Evolutionary conservation across 1,140 invertebrate genomes (phyloP).

Genomic region (Paramacrobiotus metropolitanus): DNA sequence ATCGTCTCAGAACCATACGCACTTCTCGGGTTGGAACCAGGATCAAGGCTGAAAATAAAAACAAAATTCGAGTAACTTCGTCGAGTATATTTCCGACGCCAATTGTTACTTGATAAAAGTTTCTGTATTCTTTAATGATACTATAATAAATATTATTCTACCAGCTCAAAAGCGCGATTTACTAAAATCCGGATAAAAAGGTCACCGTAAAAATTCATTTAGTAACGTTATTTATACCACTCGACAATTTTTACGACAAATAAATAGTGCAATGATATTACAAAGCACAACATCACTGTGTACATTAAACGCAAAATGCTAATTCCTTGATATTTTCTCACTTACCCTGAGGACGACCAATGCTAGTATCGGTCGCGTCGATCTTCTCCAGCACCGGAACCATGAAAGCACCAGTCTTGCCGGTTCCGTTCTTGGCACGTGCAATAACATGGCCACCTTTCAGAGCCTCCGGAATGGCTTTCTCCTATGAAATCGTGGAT

Average conservation of each 20-base stretch:
- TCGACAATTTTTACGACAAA: too few species aligned
- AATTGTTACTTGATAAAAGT: too few species aligned
- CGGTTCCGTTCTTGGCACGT: slow-evolving; percentile 96
- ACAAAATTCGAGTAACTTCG: too few species aligned
- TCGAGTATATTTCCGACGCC: too few species aligned
- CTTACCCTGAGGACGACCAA: slow-evolving; percentile 40
- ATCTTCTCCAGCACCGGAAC: slow-evolving; percentile 91
- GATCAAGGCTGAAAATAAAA: slow-evolving; percentile 48
- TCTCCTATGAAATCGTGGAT: slow-evolving; percentile 30
- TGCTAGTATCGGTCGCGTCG: slow-evolving; percentile 61
- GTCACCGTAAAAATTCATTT: too few species aligned
- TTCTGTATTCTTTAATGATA: too few species aligned
- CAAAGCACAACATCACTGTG: background rate
- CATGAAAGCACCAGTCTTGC: slow-evolving; percentile 97
- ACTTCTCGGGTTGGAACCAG: slow-evolving; percentile 92
- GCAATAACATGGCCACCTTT: slow-evolving; percentile 63
- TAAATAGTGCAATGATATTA: background rate
- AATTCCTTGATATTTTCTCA: too few species aligned
- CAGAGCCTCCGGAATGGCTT: slow-evolving; percentile 85
- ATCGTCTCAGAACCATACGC: too few species aligned
- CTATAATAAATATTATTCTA: too few species aligned
- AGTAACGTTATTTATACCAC: too few species aligned
- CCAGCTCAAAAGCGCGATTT: too few species aligned
- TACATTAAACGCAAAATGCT: slow-evolving; percentile 8
- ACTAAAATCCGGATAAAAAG: too few species aligned